Conservation (phyloP, 2,888 invertebrate genomes). For the Macaria notata region DNA sequence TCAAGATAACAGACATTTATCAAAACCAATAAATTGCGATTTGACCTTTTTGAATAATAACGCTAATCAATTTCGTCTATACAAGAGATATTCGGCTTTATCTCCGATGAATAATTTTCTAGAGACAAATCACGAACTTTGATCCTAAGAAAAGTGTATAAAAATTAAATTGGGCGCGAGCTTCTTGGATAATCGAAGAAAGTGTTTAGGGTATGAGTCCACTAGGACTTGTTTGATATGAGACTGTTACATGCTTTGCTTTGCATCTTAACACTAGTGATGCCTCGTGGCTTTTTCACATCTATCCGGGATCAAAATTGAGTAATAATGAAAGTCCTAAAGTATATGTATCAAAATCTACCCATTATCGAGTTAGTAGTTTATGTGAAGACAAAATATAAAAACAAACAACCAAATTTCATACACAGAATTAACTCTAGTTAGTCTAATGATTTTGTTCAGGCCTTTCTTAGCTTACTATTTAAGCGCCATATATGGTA, state of each 20-base stretch:
- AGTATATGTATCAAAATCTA: too few species aligned
- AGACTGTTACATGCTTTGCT: not conserved
- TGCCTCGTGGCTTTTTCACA: not conserved
- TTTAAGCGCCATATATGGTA: too few species aligned
- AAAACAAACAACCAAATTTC: too few species aligned
- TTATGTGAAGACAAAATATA: too few species aligned
- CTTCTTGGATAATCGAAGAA: constrained; percentile 34
- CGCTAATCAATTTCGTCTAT: constrained; percentile 43
- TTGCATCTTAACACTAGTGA: not conserved
- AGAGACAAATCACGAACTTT: constrained; percentile 61
- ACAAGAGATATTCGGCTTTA: constrained; percentile 40
- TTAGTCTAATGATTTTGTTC: too few species aligned
- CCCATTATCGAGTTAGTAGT: too few species aligned
- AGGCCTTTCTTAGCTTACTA: too few species aligned
- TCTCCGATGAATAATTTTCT: constrained; percentile 42
- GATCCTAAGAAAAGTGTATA: constrained; percentile 55
- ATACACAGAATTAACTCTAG: too few species aligned
- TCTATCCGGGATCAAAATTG: too few species aligned
- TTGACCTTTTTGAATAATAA: constrained; percentile 35
- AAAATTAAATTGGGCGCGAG: constrained; percentile 53
- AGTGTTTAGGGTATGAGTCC: constrained; percentile 35
- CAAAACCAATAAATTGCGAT: constrained; percentile 36
- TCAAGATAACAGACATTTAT: constrained; percentile 31
- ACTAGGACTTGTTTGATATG: not conserved
- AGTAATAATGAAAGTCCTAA: too few species aligned